A percentile compares a stretch with the other conserved stretches of the same genome.
Evolutionary conservation across 2,888 invertebrate species (phyloP).

Genomic region (Steromphala cineraria): DNA sequence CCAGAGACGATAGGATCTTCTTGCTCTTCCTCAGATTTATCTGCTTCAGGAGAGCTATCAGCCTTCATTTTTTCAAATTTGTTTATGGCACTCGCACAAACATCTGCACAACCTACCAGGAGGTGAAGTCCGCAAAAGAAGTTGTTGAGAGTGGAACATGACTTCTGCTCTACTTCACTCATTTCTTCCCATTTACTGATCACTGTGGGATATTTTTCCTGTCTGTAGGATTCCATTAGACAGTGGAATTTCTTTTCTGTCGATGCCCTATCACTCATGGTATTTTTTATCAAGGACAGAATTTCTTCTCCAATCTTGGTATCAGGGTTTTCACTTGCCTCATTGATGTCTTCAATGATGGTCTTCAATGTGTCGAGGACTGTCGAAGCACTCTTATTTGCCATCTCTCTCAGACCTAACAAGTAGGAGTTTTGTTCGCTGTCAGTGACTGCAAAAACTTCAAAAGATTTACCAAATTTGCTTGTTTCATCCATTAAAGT

Average conservation of each 20-base stretch:
- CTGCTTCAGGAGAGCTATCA: background rate
- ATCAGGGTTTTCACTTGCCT: background rate
- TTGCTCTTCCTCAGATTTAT: background rate
- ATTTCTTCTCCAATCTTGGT: background rate
- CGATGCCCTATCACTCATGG: constrained; percentile 41
- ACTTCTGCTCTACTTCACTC: constrained; percentile 9
- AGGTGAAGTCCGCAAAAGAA: constrained; percentile 44
- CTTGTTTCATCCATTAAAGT: constrained; percentile 42
- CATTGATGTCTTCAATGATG: constrained; percentile 9
- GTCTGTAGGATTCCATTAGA: background rate
- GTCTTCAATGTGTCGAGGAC: constrained; percentile 29
- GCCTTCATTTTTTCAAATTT: constrained; percentile 34
- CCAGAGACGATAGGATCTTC: background rate
- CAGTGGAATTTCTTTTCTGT: constrained; percentile 32
- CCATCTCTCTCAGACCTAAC: background rate
- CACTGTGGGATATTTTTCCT: constrained; percentile 30
- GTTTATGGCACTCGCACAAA: constrained; percentile 23
- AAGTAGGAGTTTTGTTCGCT: constrained; percentile 31
- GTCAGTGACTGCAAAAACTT: constrained; percentile 37
- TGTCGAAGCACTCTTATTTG: constrained; percentile 26
- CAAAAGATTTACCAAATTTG: constrained; percentile 36
- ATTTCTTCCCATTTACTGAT: constrained; percentile 27
- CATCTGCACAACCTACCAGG: constrained; percentile 40
- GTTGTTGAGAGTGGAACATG: constrained; percentile 39
- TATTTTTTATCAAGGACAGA: constrained; percentile 36